Conservation (phyloP, 2,888 invertebrate genomes). For the Limnephilus auricula region DNA sequence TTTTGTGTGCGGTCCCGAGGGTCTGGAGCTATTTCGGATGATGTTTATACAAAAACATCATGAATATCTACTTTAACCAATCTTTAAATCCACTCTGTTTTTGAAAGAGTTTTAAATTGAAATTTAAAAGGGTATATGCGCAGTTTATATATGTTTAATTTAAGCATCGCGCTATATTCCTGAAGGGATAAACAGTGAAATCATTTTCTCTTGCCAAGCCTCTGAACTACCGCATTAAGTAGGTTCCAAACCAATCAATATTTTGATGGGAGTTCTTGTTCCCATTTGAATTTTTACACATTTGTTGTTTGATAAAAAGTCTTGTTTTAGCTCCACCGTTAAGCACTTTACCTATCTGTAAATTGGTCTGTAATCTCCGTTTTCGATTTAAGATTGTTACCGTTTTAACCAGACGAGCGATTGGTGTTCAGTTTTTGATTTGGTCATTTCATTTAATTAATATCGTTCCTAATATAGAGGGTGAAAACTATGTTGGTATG, state of each 20-base stretch:
- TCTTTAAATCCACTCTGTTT: not conserved
- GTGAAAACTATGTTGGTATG: too few species aligned
- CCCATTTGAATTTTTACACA: too few species aligned
- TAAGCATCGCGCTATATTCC: not conserved
- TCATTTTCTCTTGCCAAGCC: not conserved
- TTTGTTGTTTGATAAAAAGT: too few species aligned
- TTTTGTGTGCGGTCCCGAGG: not conserved
- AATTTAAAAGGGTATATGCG: not conserved
- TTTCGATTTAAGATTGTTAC: too few species aligned
- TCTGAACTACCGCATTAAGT: not conserved
- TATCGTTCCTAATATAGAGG: too few species aligned
- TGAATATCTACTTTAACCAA: not conserved
- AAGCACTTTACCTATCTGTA: too few species aligned
- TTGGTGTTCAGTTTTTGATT: too few species aligned
- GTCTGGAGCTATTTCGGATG: not conserved
- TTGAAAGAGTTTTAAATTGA: not conserved
- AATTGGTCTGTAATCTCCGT: too few species aligned
- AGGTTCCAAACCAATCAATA: not conserved
- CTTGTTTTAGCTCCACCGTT: too few species aligned
- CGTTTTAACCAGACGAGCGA: too few species aligned
- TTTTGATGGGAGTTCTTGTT: not conserved
- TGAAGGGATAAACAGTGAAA: not conserved
- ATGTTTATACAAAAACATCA: not conserved
- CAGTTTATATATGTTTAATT: not conserved
- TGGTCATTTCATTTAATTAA: too few species aligned